A percentile compares a stretch with the other conserved stretches of the same genome.
Conservation (phyloP, 2,113 vertebrate genomes). For the Nymphicus hollandicus region DNA sequence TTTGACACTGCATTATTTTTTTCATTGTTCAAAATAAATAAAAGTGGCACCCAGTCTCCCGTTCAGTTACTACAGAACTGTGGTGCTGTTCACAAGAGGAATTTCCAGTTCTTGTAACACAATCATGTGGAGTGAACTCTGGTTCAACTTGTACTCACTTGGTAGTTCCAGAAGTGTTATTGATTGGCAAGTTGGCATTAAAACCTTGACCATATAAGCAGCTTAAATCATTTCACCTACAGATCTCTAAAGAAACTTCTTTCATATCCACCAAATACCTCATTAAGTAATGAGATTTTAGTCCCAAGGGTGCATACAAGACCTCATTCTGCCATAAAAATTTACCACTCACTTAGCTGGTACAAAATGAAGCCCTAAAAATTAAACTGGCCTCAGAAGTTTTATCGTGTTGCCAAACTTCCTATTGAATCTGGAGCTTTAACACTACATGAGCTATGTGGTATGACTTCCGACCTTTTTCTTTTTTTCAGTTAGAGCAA, state of each 20-base stretch:
- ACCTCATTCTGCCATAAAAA: not conserved
- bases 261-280: not conserved
- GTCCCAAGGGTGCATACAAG: not conserved
- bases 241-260: not conserved
- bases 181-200: not conserved
- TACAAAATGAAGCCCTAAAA: not conserved
- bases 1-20: not conserved
- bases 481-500: not conserved
- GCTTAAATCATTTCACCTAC: not conserved
- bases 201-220: not conserved
- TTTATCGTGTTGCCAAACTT: not conserved
- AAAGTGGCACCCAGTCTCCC: accelerated
- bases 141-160: not conserved
- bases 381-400: not conserved
- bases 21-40: not conserved
- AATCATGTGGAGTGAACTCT: not conserved
- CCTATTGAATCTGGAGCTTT: not conserved
- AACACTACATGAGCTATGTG: not conserved
- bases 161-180: not conserved
- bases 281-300: not conserved
- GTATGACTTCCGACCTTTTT: not conserved
- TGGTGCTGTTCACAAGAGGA: not conserved
- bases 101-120: not conserved
- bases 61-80: accelerated
- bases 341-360: not conserved